Evolutionary conservation across 2,113 vertebrate genomes (phyloP).

Genomic region (Anguilla rostrata): DNA sequence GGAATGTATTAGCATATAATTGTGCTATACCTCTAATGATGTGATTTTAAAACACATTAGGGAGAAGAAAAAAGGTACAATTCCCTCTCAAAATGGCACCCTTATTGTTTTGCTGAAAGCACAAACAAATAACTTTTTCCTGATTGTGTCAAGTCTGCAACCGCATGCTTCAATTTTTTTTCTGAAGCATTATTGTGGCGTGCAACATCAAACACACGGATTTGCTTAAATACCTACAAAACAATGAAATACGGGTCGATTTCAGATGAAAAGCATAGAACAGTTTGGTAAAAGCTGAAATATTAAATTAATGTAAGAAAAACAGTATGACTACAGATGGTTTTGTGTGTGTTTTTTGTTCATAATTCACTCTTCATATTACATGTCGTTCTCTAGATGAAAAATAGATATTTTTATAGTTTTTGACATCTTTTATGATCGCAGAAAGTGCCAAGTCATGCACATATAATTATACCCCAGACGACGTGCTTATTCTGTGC

Average conservation of each 20-base stretch:
- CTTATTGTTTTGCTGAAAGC: not conserved
- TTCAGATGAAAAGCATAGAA: slow-evolving; percentile 4
- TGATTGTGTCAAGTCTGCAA: not conserved
- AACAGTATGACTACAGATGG: not conserved
- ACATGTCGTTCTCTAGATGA: slow-evolving; percentile 28
- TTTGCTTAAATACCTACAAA: not conserved
- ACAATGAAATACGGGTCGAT: not conserved
- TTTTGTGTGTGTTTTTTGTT: slow-evolving; percentile 29
- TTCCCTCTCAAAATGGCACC: not conserved
- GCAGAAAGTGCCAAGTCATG: slow-evolving; percentile 47
- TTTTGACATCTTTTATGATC: slow-evolving; percentile 39
- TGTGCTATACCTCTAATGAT: not conserved
- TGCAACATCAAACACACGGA: not conserved
- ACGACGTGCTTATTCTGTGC: slow-evolving; percentile 20
- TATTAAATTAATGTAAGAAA: not conserved
- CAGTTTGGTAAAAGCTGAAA: not conserved
- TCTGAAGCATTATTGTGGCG: not conserved
- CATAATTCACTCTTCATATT: slow-evolving; percentile 35
- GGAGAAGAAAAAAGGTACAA: not conserved
- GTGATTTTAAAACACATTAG: slow-evolving; percentile 5
- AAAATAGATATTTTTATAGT: slow-evolving; percentile 44
- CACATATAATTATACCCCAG: slow-evolving; percentile 30
- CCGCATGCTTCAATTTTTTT: not conserved
- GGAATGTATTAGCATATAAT: slow-evolving; percentile 2
- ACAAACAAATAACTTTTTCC: not conserved